Evolutionary conservation across 2,888 invertebrate genomes (phyloP), one percentile per base, ranked within the genome.

Genomic region (Apodemia mormo): DNA sequence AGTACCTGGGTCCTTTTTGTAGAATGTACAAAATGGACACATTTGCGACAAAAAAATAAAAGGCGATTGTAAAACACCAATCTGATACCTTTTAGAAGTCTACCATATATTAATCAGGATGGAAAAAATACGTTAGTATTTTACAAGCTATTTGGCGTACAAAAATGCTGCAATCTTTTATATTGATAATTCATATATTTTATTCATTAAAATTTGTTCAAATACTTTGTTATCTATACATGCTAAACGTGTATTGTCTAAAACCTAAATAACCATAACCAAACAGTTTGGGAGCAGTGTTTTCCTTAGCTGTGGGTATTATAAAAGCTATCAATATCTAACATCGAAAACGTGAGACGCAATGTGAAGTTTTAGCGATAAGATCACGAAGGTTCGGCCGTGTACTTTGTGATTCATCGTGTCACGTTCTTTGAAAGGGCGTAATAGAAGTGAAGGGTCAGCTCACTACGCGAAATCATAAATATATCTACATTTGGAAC

Each of bases 291-390:
- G n/a, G 8, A 10, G 58, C 56, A 7, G 56, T 30, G 1, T 58
- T 29, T 29, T 45, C 58, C 58, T 58, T 58, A 12, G 9, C 30
- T 29, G 10, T 10, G 12, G n/a, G 54, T 22, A 4, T 12, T 29
- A 30, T 58, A 30, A 58, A 58, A 58, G 7, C 30, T 58, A 58
- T 58, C 58, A 30, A 58, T 58, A 29, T 29, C 10, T 58, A 58
- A 22, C 58, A 58, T 58, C 58, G 30, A 58, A 30, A 30, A 58
- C 58, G 58, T 58, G 58, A 58, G 29, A 58, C 58, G 58, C 12
- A 30, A 58, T 30, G 12, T 10, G 58, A 58, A 58, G 58, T 30
- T 29, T 58, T 30, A 29, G 29, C 12, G 58, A 58, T 58, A 58
- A 10, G 22, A 58, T 58, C 58, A 30, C 2, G 30, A 58, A 58